phyloP scores from a whole-genome alignment of 1,140 invertebrate genomes.

The Acromyrmex charruanus region DNA sequence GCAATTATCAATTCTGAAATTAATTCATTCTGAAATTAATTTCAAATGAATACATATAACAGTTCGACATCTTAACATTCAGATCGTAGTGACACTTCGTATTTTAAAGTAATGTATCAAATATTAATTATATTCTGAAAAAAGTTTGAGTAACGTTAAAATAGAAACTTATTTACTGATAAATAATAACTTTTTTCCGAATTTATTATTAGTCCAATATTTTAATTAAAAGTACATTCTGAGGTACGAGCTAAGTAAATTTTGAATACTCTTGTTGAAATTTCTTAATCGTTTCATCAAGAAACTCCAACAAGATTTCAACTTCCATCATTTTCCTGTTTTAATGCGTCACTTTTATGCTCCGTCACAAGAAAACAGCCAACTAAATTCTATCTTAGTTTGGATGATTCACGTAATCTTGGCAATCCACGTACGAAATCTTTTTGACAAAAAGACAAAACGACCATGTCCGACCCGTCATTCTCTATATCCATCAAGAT shows the following conservation, averaged over 20 bases:
- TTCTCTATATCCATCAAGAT: not conserved
- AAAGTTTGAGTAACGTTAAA: not conserved
- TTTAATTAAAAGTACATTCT: not conserved
- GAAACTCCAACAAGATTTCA: too few relatives aligned
- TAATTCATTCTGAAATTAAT: too few relatives aligned
- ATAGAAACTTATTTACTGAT: not conserved
- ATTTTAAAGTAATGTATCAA: too few relatives aligned
- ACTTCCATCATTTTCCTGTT: constrained; percentile 2
- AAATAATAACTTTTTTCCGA: not conserved
- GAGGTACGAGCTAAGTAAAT: not conserved
- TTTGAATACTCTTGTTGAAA: not conserved
- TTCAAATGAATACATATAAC: too few relatives aligned
- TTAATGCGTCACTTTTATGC: not conserved
- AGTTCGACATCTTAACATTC: too few relatives aligned
- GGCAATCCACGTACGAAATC: not conserved
- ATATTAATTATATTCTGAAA: not conserved
- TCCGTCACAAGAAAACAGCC: not conserved
- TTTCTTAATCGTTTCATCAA: constrained; percentile 13
- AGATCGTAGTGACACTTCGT: too few relatives aligned
- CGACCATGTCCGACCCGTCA: not conserved
- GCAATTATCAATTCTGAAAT: too few relatives aligned
- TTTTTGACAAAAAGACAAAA: constrained; percentile 9
- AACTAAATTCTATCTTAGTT: not conserved
- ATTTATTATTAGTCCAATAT: not conserved
- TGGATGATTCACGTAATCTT: not conserved